Percentiles rank a stretch among this genome's conserved stretches.
Conservation (phyloP, 2,888 invertebrate genomes). For the Tetranychus piercei region DNA sequence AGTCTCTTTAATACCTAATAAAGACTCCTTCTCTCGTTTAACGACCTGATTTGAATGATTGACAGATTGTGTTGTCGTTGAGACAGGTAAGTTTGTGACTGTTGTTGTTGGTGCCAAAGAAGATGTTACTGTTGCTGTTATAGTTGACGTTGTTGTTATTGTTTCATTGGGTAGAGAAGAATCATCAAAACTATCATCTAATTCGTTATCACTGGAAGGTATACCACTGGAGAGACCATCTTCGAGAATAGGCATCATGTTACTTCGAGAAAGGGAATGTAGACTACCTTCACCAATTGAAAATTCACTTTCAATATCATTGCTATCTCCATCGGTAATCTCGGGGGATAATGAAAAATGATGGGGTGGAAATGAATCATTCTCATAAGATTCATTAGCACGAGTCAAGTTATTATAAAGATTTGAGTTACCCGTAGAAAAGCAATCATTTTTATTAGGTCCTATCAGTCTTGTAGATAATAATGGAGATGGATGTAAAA, state of each 20-base stretch:
- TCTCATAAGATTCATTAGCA: not conserved
- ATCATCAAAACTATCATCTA: slow-evolving; percentile 1
- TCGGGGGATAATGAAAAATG: slow-evolving; percentile 79
- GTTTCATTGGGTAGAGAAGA: not conserved
- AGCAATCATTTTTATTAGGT: not conserved
- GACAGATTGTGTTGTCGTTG: not conserved
- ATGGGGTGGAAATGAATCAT: slow-evolving; percentile 31
- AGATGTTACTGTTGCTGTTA: not conserved
- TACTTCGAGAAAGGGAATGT: slow-evolving; percentile 34
- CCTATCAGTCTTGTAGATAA: not conserved
- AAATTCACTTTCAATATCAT: slow-evolving; percentile 66
- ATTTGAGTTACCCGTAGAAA: not conserved
- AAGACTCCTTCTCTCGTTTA: not conserved
- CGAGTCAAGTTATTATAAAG: not conserved
- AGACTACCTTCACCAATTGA: slow-evolving; percentile 36
- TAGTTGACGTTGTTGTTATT: not conserved
- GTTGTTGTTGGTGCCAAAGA: slow-evolving; percentile 14
- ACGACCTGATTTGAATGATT: not conserved
- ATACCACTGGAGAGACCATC: slow-evolving; percentile 74
- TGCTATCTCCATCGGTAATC: slow-evolving; percentile 77
- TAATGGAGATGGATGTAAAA: not conserved
- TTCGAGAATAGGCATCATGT: slow-evolving; percentile 64
- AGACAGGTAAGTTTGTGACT: not conserved
- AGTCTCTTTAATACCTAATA: not conserved
- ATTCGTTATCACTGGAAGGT: slow-evolving; percentile 11